Percentiles rank a stretch among this genome's conserved stretches.
Evolutionary conservation across 2,797 vertebrate species (phyloP).

Genomic region (Sternotherus odoratus): DNA sequence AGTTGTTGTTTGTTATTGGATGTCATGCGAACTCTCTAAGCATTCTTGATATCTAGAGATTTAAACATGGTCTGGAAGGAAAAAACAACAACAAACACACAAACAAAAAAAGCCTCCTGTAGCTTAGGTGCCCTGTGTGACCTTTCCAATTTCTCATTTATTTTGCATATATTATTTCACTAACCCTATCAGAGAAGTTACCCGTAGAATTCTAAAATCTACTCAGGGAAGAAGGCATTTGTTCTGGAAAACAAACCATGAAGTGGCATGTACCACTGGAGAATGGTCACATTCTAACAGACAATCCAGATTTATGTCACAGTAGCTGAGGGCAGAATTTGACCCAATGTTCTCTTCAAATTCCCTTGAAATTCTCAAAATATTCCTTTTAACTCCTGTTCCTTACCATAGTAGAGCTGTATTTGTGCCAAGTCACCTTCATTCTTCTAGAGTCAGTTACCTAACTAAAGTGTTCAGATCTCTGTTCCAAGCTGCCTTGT

Average conservation of each 20-base stretch:
- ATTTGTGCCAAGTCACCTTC: neutral
- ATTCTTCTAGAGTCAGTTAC: neutral
- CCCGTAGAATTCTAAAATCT: conserved; percentile 31
- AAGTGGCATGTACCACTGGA: neutral
- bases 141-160: conserved; percentile 74
- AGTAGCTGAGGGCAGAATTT: neutral
- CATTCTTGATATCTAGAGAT: conserved; percentile 51
- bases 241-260: neutral
- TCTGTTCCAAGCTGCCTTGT: neutral
- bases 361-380: neutral
- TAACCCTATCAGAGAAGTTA: conserved; percentile 50
- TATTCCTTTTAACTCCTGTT: neutral
- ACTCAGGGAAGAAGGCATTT: neutral
- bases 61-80: conserved; percentile 30
- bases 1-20: conserved; percentile 41
- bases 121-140: conserved; percentile 54
- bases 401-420: neutral
- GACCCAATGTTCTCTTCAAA: neutral
- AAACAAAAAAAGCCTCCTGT: conserved; percentile 17
- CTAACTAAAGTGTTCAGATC: neutral
- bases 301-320: neutral
- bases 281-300: neutral
- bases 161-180: conserved; percentile 72
- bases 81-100: conserved; percentile 22
- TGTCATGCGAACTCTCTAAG: conserved; percentile 41